These are phyloP conservation scores for Felis chaus DNA, from an alignment of 2,113 vertebrate genomes.

Conservation along the genomic window DNA sequence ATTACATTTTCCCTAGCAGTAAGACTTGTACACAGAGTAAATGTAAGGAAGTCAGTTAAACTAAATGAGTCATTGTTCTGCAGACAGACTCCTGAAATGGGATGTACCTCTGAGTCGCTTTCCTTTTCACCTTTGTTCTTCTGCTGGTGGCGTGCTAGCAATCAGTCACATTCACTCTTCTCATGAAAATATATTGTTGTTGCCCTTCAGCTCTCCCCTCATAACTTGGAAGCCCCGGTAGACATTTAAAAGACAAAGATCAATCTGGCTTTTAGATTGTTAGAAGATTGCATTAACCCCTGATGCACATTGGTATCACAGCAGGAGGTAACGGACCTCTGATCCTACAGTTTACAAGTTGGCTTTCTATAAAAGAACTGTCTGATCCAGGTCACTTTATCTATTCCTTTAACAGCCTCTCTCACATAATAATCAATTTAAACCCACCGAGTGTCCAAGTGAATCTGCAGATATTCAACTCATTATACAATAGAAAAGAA, in stretches of 20 bases:
- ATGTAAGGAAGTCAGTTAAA: neutral
- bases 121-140: conserved; percentile 44
- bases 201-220: conserved; percentile 36
- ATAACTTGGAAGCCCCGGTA: neutral
- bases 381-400: neutral
- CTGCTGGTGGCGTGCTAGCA: neutral
- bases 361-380: neutral
- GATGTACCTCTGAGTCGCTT: neutral
- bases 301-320: neutral
- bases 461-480: neutral
- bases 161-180: conserved; percentile 28
- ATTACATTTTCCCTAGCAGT: neutral
- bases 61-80: neutral
- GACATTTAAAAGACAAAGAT: conserved; percentile 59
- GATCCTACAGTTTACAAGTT: neutral
- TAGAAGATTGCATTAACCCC: conserved; percentile 48
- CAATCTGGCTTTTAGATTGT: conserved; percentile 60
- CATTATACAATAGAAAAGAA: neutral
- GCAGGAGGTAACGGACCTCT: neutral
- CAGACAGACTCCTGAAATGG: neutral
- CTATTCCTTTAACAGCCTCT: neutral
- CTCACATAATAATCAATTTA: neutral
- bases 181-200: conserved; percentile 56
- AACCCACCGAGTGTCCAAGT: neutral
- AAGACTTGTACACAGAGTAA: neutral